Percentiles rank a stretch among this genome's conserved stretches.
Conservation (phyloP, 2,113 vertebrate species). For the Callospermophilus lateralis region DNA sequence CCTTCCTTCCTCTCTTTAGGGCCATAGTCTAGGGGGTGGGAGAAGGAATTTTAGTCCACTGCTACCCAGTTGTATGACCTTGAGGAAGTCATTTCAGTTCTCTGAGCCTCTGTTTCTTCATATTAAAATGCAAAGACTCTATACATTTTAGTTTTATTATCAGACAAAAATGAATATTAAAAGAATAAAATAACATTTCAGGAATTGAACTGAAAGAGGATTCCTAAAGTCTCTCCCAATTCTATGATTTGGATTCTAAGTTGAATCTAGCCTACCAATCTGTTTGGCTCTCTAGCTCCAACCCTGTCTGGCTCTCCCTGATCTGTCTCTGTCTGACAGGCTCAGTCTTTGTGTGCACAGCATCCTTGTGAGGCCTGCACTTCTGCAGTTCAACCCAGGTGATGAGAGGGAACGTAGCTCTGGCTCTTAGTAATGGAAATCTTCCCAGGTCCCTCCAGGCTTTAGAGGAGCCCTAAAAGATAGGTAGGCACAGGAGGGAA, state of each 20-base stretch:
- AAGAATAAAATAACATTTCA: conserved; percentile 47
- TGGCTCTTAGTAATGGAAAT: background rate
- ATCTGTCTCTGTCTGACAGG: conserved; percentile 49
- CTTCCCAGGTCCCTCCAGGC: background rate
- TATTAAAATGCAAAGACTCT: conserved; percentile 50
- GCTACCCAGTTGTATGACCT: background rate
- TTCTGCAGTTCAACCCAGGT: conserved; percentile 33
- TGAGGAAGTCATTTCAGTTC: conserved; percentile 54
- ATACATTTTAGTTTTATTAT: conserved; percentile 41
- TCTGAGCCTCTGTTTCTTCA: conserved; percentile 38
- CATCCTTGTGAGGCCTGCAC: background rate
- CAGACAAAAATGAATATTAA: conserved; percentile 31
- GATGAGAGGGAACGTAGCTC: background rate
- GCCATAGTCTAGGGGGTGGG: background rate
- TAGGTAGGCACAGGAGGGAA: background rate
- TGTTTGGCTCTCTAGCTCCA: background rate
- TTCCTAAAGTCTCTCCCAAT: conserved; percentile 44
- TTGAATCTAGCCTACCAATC: conserved; percentile 36
- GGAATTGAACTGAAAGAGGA: background rate
- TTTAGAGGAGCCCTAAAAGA: background rate
- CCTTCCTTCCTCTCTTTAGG: background rate
- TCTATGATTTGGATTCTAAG: conserved; percentile 51
- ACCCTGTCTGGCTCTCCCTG: conserved; percentile 27
- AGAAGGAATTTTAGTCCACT: background rate
- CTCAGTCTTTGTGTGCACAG: conserved; percentile 60